Evolutionary conservation across 64 coral and sea anemone species (phyloP).

Genomic region (Anthopleura sola): DNA sequence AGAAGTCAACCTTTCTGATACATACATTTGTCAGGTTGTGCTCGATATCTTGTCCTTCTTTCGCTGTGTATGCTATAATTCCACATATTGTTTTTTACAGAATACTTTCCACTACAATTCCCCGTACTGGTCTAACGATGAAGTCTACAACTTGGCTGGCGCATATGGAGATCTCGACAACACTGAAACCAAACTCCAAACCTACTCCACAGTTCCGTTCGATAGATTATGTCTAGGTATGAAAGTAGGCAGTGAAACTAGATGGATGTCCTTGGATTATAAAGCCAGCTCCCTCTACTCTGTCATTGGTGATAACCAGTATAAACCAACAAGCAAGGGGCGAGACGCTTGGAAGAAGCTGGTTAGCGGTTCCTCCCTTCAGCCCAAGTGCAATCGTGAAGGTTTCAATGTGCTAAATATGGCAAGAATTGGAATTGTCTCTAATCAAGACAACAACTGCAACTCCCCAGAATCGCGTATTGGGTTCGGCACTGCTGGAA

Average conservation of each 20-base stretch:
- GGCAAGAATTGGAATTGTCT: not conserved
- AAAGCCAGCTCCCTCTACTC: not conserved
- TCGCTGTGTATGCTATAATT: too few species aligned
- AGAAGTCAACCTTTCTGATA: too few species aligned
- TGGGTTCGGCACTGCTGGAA: conserved; percentile 3
- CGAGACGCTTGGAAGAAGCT: not conserved
- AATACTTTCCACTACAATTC: conserved; percentile 6
- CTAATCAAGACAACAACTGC: not conserved
- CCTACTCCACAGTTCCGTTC: not conserved
- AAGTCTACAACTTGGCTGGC: not conserved
- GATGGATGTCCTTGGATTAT: not conserved
- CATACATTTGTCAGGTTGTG: too few species aligned
- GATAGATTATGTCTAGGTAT: not conserved
- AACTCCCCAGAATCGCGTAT: not conserved
- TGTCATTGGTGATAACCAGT: conserved; percentile 9
- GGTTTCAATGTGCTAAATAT: conserved; percentile 9
- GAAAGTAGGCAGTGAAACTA: not conserved
- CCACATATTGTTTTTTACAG: not conserved
- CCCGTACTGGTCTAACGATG: not conserved
- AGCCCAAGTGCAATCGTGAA: not conserved
- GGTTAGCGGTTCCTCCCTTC: not conserved
- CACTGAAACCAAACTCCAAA: not conserved
- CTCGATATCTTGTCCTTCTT: too few species aligned
- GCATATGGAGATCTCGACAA: not conserved
- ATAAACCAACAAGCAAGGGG: not conserved